A percentile compares a stretch with the other conserved stretches of the same genome.
Conservation (phyloP, 2,888 invertebrate species). For the Molorchus minor region DNA sequence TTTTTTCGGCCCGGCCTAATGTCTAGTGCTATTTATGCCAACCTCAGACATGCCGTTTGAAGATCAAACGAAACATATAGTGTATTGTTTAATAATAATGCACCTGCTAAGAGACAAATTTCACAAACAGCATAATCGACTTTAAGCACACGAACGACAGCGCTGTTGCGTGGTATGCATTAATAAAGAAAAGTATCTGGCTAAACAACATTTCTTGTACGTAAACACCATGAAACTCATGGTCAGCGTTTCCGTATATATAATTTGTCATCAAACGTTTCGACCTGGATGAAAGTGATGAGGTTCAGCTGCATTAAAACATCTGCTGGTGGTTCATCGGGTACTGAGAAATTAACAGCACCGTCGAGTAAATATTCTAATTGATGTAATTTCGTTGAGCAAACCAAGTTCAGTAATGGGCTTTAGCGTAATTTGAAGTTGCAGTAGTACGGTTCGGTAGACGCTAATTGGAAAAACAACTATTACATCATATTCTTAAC, state of each 20-base stretch:
- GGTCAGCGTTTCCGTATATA: constrained; percentile 8
- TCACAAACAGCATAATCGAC: no score
- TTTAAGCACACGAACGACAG: no score
- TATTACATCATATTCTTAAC: constrained; percentile 1
- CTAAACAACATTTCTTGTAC: constrained; percentile 15
- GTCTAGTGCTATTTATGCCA: no score
- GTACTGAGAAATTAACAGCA: constrained; percentile 37
- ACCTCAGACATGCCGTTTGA: no score
- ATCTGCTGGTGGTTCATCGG: constrained; percentile 38
- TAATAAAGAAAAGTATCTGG: constrained; percentile 7
- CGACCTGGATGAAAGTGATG: constrained; percentile 13
- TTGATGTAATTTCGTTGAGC: constrained; percentile 27
- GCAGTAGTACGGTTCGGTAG: constrained; percentile 4
- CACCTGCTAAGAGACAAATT: no score
- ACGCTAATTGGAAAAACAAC: constrained; percentile 4
- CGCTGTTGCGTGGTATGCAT: no score
- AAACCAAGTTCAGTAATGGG: constrained; percentile 19
- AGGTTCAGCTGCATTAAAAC: constrained; percentile 36
- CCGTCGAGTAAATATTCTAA: constrained; percentile 35
- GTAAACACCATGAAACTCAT: constrained; percentile 11
- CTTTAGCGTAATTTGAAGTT: constrained; percentile 6
- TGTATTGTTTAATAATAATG: no score
- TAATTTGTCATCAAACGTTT: constrained; percentile 14
- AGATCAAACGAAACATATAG: no score
- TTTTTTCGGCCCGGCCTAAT: no score